These are phyloP conservation scores for Pardalotus punctatus DNA, from an alignment of 2,113 vertebrate species.

Conservation along the genomic window DNA sequence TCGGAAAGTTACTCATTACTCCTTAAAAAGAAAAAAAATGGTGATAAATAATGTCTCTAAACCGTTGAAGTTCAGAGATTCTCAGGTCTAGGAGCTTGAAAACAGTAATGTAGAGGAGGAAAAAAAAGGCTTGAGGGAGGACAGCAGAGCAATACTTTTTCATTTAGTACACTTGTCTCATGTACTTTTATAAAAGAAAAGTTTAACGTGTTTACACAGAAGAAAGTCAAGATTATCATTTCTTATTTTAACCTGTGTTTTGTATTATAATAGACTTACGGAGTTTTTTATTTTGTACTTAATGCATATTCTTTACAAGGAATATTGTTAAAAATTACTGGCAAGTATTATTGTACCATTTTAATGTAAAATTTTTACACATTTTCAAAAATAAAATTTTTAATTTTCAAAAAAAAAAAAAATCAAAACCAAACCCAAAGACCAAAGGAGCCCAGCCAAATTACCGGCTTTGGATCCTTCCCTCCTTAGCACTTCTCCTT, in stretches of 20 bases:
- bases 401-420: slow-evolving; percentile 78
- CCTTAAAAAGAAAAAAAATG: background rate
- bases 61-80: slow-evolving; percentile 62
- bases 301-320: slow-evolving; percentile 90
- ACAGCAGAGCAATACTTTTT: slow-evolving; percentile 63
- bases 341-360: slow-evolving; percentile 89
- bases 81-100: slow-evolving; percentile 73
- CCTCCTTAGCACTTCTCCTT: slow-evolving; percentile 31
- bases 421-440: background rate
- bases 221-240: slow-evolving; percentile 66
- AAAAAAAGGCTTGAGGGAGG: slow-evolving; percentile 47
- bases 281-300: slow-evolving; percentile 80
- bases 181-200: slow-evolving; percentile 71
- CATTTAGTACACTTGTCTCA: slow-evolving; percentile 65
- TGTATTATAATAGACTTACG: slow-evolving; percentile 81
- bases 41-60: slow-evolving; percentile 46
- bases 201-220: slow-evolving; percentile 78
- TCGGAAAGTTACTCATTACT: slow-evolving; percentile 15
- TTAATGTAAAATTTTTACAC: slow-evolving; percentile 95
- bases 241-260: slow-evolving; percentile 90
- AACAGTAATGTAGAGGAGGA: slow-evolving; percentile 13
- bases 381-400: slow-evolving; percentile 81
- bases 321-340: slow-evolving; percentile 90
- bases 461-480: slow-evolving; percentile 11
- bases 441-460: background rate